A percentile compares a stretch with the other conserved stretches of the same genome.
Conservation (phyloP, 92 coral and sea anemone genomes). For the Porites cylindrica region DNA sequence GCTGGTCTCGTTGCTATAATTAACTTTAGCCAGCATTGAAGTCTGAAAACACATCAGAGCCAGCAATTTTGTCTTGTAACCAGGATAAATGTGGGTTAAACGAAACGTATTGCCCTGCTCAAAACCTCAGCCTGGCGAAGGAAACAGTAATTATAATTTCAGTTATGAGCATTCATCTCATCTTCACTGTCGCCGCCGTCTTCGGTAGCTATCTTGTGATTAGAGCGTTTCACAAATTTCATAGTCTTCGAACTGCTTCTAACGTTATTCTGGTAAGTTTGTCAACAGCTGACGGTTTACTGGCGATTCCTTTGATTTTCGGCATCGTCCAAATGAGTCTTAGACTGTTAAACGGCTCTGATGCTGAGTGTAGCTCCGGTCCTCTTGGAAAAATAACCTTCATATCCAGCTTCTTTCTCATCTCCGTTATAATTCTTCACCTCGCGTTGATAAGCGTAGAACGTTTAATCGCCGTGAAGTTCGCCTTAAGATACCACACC, state of each 20-base stretch:
- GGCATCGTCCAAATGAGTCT: neutral
- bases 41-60: neutral
- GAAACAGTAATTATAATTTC: neutral
- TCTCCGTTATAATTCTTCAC: neutral
- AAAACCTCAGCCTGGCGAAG: neutral
- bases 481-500: constrained; percentile 18
- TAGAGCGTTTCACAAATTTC: neutral
- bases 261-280: neutral
- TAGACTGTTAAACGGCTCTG: neutral
- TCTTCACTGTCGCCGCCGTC: neutral
- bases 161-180: neutral
- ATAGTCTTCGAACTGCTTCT: constrained; percentile 36
- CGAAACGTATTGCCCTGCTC: neutral
- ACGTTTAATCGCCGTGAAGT: neutral
- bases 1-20: neutral
- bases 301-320: constrained; percentile 11
- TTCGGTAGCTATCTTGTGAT: neutral
- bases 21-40: too few relatives aligned
- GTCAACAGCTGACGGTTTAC: constrained; percentile 20
- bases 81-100: too few relatives aligned
- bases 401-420: neutral
- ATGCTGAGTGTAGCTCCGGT: neutral
- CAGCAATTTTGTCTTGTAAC: neutral
- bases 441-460: neutral
- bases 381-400: neutral